Evolutionary conservation across 2,888 invertebrate genomes (phyloP), one percentile per base, ranked within the genome.

Genomic region (Dryocosmus kuriphilus): DNA sequence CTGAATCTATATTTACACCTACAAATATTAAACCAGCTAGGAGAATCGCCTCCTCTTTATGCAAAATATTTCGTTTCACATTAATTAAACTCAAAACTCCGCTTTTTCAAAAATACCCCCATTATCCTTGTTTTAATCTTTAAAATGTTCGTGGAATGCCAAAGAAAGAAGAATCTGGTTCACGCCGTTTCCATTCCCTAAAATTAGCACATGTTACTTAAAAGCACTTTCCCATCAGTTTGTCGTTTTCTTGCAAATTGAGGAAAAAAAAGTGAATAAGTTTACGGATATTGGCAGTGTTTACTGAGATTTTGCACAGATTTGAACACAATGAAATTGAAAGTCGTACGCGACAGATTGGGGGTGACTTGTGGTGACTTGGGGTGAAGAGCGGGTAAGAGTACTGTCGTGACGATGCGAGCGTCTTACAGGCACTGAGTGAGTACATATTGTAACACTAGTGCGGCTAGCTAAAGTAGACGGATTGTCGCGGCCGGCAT

Each of bases 401-500:
- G 51, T 51, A 71, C 71, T 71, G 71, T 51, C 71, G 71, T 71
- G 71, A 51, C 51, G 71, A 71, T 24, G 30, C 71, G n/a, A 71
- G 46, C 71, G 71, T 71, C 71, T 51, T 71, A 71, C 71, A 51
- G 30, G 30, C 71, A 71, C 71, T 71, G 51, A 71, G 46, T 51
- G 71, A 71, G 46, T 71, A 30, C 46, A 71, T 71, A 27, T 30
- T 71, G 9, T 27, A 24, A 65, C 14, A 46, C 16, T 24, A n/a
- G 1, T n/a, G n/a, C n/a, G n/a, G n/a, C n/a, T n/a, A n/a, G n/a
- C n/a, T n/a, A n/a, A n/a, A 30, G 9, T 27, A 27, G 46, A 71
- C 30, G 5, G 51, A 71, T 71, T 71, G 71, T 71, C 71, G 51
- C 46, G 46, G 11, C 71, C 71, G 71, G 71, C 51, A 11, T 67